Percentiles rank a stretch among this genome's conserved stretches.
phyloP scores from a whole-genome alignment of 2,888 invertebrate genomes.

The Drosophila putrida region DNA sequence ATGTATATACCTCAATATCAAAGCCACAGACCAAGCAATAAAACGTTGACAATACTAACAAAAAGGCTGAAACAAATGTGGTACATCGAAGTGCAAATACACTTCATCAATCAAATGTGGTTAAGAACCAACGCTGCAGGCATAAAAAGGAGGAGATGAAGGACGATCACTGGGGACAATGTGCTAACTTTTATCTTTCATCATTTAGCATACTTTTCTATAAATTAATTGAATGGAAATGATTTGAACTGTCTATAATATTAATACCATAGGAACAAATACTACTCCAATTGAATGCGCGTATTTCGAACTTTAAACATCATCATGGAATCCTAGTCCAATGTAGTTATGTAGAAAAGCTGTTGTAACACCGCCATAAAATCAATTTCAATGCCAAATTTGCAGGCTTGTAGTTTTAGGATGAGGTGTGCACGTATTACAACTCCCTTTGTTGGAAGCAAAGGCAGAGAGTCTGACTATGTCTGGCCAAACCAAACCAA shows the following conservation, averaged over 20 bases:
- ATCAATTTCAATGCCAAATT: constrained; percentile 68
- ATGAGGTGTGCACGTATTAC: constrained; percentile 2
- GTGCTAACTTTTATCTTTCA: background rate
- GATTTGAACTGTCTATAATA: background rate
- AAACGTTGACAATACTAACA: constrained; percentile 28
- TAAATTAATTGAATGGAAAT: background rate
- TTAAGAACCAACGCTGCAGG: no score
- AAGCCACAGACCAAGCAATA: constrained; percentile 40
- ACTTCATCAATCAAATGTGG: constrained; percentile 11
- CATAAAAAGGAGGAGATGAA: no score
- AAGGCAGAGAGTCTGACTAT: constrained; percentile 5
- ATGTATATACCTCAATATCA: constrained; percentile 37
- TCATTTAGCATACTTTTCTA: background rate
- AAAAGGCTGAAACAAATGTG: background rate
- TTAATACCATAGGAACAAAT: background rate
- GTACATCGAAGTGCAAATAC: constrained; percentile 9
- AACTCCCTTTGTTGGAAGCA: background rate
- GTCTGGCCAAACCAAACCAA: constrained; percentile 20
- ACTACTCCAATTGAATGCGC: background rate
- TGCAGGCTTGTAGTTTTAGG: constrained; percentile 36
- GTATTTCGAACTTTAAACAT: background rate
- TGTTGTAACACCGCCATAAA: constrained; percentile 45
- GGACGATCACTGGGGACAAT: background rate
- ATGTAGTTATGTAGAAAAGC: constrained; percentile 24
- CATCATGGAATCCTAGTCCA: background rate